Conservation (phyloP, 1,140 invertebrate species). For the Drosophila nasuta region DNA sequence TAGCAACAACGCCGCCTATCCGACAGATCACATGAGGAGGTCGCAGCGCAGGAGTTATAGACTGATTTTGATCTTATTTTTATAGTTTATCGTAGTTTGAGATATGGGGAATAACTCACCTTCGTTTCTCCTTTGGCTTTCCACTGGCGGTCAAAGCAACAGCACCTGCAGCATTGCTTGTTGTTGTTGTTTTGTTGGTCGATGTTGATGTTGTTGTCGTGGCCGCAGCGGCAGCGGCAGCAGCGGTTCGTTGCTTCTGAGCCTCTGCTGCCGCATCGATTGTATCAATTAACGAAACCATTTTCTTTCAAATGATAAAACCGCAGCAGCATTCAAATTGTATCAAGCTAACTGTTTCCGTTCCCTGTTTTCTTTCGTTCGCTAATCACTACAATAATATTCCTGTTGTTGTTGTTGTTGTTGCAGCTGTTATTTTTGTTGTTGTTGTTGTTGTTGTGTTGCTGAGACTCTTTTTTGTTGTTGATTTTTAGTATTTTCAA, state of each 20-base stretch:
- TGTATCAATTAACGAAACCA: conserved; percentile 79
- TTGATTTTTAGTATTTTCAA: conserved; percentile 24
- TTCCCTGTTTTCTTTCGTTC: conserved; percentile 33
- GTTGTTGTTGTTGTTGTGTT: conserved; percentile 21
- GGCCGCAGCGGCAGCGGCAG: conserved; percentile 25
- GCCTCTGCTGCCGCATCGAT: conserved; percentile 70
- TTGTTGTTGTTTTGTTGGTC: neutral
- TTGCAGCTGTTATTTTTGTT: conserved; percentile 36
- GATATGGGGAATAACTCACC: conserved; percentile 57
- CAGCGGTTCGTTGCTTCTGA: conserved; percentile 62
- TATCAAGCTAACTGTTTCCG: conserved; percentile 18
- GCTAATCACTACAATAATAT: conserved; percentile 22
- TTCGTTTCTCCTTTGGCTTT: conserved; percentile 82
- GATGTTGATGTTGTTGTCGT: conserved; percentile 17
- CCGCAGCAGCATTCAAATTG: conserved; percentile 71
- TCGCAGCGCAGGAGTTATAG: conserved; percentile 4
- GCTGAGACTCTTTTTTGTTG: conserved; percentile 64
- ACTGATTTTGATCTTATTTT: neutral
- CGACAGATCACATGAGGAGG: conserved; percentile 45
- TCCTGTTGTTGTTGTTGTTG: conserved; percentile 31
- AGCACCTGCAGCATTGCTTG: conserved; percentile 33
- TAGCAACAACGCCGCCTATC: conserved; percentile 49
- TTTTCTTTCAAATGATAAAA: conserved; percentile 68
- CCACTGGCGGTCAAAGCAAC: conserved; percentile 71
- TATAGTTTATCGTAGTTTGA: neutral